Evolutionary conservation across 2,888 invertebrate genomes (phyloP).

Genomic region (Tenthredo mesomela): DNA sequence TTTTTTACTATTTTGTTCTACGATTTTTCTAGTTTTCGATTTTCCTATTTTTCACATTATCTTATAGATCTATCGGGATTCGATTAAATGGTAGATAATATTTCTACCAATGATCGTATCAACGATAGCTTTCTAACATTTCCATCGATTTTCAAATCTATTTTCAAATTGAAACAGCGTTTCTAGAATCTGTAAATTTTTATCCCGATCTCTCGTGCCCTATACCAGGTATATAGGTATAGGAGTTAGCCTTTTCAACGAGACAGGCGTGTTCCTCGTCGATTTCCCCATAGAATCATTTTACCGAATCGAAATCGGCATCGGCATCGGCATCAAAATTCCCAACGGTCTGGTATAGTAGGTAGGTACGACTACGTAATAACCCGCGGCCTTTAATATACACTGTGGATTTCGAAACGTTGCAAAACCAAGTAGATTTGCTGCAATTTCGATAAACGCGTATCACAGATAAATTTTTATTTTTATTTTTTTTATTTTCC

Average conservation of each 20-base stretch:
- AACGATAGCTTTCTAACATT: no score
- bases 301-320: not conserved
- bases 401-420: not conserved
- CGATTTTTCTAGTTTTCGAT: no score
- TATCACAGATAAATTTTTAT: not conserved
- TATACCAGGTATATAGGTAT: not conserved
- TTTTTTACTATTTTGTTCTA: no score
- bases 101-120: no score
- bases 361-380: not conserved
- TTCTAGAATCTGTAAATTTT: not conserved
- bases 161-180: not conserved
- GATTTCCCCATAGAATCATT: constrained; percentile 10
- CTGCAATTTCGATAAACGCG: constrained; percentile 10
- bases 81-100: no score
- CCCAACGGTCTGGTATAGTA: not conserved
- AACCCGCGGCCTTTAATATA: not conserved
- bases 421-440: not conserved
- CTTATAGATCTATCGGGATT: no score
- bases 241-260: not conserved
- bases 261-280: not conserved
- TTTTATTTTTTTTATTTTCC: not conserved
- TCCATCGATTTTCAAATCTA: not conserved
- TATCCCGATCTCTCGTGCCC: not conserved
- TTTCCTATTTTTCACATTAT: no score
- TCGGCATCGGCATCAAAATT: constrained; percentile 24